These are phyloP conservation scores for Trissolcus basalis DNA, from an alignment of 1,140 invertebrate species.

Conservation along the genomic window DNA sequence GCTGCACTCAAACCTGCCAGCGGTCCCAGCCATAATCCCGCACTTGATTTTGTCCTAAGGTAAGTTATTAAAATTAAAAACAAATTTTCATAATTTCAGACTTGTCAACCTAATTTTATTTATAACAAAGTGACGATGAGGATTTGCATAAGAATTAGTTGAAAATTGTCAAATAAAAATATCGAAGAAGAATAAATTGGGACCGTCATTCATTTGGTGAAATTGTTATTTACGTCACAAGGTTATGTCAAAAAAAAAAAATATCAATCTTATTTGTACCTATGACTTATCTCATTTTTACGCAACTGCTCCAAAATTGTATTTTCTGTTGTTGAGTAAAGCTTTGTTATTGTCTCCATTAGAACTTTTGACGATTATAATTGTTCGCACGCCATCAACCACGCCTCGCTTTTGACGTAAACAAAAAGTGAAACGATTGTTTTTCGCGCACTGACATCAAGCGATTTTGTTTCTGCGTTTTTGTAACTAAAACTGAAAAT, in stretches of 20 bases:
- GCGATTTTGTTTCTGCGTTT: neutral
- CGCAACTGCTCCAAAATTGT: conserved; percentile 24
- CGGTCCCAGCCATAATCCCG: conserved; percentile 78
- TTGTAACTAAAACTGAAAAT: neutral
- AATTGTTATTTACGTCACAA: too few relatives aligned
- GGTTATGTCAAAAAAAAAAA: neutral
- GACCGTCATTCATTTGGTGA: too few relatives aligned
- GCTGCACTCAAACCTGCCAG: conserved; percentile 75
- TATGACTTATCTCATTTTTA: conserved; percentile 31
- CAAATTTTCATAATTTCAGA: too few relatives aligned
- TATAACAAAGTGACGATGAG: too few relatives aligned
- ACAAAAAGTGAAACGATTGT: neutral
- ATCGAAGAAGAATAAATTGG: too few relatives aligned
- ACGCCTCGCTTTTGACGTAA: conserved; percentile 5
- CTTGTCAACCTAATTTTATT: too few relatives aligned
- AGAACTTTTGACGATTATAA: conserved; percentile 14
- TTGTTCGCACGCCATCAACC: conserved; percentile 39
- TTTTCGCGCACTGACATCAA: too few relatives aligned
- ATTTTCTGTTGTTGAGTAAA: conserved; percentile 31
- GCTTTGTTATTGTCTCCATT: conserved; percentile 41
- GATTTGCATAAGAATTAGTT: too few relatives aligned
- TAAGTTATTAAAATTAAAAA: too few relatives aligned
- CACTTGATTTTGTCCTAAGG: conserved; percentile 74
- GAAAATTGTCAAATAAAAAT: too few relatives aligned
- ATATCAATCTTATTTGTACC: conserved; percentile 8